Conservation (phyloP, 2,888 invertebrate species). For the Watsonalla cultraria region DNA sequence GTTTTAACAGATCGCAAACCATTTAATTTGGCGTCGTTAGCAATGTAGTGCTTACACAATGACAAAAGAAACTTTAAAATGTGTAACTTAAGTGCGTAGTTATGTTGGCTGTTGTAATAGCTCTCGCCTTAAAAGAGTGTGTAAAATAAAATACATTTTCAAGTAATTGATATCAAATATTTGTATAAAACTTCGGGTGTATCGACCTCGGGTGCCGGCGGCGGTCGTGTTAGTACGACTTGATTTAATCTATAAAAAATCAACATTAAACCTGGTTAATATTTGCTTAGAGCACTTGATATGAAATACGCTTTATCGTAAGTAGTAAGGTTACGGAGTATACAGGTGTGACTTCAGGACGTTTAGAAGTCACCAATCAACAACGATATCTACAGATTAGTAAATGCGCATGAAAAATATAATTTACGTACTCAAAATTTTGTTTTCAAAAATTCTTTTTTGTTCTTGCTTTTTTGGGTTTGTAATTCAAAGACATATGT, state of each 20-base stretch:
- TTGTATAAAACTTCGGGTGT: constrained; percentile 48
- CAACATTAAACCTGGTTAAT: constrained; percentile 53
- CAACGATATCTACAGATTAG: not conserved
- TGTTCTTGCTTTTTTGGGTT: too few relatives aligned
- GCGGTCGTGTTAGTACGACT: constrained; percentile 33
- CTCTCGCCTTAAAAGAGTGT: not conserved
- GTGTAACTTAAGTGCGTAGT: not conserved
- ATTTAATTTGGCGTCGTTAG: not conserved
- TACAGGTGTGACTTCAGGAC: constrained; percentile 57
- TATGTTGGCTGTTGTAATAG: not conserved
- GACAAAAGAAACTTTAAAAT: not conserved
- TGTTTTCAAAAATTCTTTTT: too few relatives aligned
- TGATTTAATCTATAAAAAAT: constrained; percentile 65
- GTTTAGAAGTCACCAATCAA: constrained; percentile 25
- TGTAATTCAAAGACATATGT: too few relatives aligned
- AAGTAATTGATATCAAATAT: constrained; percentile 49
- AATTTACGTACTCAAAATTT: too few relatives aligned
- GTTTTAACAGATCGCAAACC: not conserved
- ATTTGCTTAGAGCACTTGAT: constrained; percentile 69
- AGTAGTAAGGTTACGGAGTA: constrained; percentile 36
- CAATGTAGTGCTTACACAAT: not conserved
- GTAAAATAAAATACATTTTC: constrained; percentile 15
- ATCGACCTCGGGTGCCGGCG: constrained; percentile 48
- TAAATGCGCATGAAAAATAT: not conserved
- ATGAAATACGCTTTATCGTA: constrained; percentile 54